A percentile compares a stretch with the other conserved stretches of the same genome.
These are phyloP conservation scores for Leptosomus discolor DNA, from an alignment of 2,113 vertebrate genomes.

Conservation along the genomic window DNA sequence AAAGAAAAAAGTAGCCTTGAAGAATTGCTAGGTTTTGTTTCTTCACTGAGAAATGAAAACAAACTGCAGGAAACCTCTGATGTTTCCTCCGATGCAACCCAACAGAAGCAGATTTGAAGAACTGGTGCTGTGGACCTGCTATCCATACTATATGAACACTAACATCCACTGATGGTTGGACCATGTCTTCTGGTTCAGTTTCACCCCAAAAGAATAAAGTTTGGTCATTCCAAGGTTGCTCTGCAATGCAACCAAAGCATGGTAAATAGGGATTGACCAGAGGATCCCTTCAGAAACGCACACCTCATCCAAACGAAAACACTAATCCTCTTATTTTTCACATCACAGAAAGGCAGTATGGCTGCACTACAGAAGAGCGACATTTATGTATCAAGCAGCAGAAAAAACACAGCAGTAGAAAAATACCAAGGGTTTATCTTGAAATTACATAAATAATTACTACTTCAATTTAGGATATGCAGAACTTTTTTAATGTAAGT, in stretches of 20 bases:
- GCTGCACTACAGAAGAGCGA: neutral
- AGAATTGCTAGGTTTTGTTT: conserved; percentile 17
- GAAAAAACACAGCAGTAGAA: neutral
- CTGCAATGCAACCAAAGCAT: neutral
- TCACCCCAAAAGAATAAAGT: neutral
- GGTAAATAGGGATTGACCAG: neutral
- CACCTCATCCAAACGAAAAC: neutral
- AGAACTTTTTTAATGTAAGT: neutral
- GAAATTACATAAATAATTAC: neutral
- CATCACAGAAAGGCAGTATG: neutral
- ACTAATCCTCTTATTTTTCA: neutral
- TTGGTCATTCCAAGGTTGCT: neutral
- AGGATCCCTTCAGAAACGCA: neutral
- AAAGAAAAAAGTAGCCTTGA: neutral
- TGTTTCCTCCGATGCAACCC: neutral
- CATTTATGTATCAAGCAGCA: neutral
- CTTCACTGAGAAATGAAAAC: conserved; percentile 38
- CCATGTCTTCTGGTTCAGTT: neutral
- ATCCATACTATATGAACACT: neutral
- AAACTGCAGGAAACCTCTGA: neutral
- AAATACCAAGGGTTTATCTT: neutral
- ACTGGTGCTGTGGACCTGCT: neutral
- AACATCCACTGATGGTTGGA: neutral
- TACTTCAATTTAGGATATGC: neutral
- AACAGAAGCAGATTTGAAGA: neutral